phyloP scores from a whole-genome alignment of 2,113 vertebrate species.

The Tachysurus vachellii region DNA sequence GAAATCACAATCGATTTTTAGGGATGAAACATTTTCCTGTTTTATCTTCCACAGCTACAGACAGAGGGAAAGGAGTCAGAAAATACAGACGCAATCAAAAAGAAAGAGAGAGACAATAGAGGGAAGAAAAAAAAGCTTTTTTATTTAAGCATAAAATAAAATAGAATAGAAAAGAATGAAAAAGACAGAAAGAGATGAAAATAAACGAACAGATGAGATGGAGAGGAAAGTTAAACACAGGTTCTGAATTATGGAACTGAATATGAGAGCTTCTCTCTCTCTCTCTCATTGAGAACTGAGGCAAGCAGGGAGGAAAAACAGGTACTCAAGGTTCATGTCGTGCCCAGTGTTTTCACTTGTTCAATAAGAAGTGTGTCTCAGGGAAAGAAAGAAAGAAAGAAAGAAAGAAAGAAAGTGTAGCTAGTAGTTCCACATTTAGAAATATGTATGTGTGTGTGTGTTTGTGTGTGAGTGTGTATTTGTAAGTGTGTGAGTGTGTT shows the following conservation, averaged over 20 bases:
- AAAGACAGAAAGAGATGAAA: background rate
- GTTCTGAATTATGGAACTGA: background rate
- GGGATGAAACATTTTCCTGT: constrained; percentile 1
- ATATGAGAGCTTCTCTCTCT: background rate
- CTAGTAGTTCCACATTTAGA: no score
- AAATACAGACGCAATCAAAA: background rate
- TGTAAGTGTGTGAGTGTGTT: no score
- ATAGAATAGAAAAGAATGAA: background rate
- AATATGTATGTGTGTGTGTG: background rate
- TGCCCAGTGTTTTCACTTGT: background rate
- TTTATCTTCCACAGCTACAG: background rate
- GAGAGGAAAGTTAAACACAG: background rate
- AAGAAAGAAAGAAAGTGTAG: background rate
- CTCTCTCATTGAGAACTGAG: background rate
- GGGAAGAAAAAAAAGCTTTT: background rate
- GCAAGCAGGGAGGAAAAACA: constrained; percentile 27
- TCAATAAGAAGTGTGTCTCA: background rate
- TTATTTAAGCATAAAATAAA: background rate
- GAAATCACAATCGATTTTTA: constrained; percentile 28
- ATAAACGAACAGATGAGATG: background rate
- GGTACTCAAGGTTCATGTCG: background rate
- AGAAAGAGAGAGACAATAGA: background rate
- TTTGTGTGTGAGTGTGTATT: background rate
- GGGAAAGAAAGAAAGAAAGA: background rate
- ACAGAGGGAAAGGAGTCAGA: background rate